Conservation (phyloP, 2,888 invertebrate species). For the Nineta flava region DNA sequence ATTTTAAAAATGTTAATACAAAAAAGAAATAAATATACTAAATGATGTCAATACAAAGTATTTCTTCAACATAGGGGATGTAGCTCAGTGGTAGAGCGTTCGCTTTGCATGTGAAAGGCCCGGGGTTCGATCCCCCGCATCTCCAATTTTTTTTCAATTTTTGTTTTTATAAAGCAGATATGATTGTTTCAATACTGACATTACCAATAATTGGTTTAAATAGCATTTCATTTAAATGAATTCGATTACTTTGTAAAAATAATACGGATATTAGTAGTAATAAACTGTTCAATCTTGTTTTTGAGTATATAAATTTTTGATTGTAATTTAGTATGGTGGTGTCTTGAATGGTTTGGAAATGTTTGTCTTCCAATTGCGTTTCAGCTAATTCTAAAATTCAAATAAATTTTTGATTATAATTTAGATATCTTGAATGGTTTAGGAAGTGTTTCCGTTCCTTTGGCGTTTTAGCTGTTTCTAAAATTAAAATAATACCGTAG, state of each 20-base stretch:
- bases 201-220: conserved; percentile 27
- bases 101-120: too few species aligned
- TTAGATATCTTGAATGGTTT: too few species aligned
- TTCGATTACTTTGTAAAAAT: conserved; percentile 21
- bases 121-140: too few species aligned
- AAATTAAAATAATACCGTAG: too few species aligned
- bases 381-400: conserved; percentile 1
- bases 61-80: too few species aligned
- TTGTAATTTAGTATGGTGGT: conserved; percentile 10
- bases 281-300: conserved; percentile 5
- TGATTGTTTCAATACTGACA: conserved; percentile 27
- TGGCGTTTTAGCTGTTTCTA: too few species aligned
- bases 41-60: too few species aligned
- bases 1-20: too few species aligned
- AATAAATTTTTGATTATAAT: neutral
- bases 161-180: conserved; percentile 23
- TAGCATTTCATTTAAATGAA: conserved; percentile 20
- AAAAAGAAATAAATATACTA: too few species aligned
- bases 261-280: conserved; percentile 13
- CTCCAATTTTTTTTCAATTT: neutral
- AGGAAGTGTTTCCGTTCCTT: too few species aligned
- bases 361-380: neutral
- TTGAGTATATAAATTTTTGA: conserved; percentile 15
- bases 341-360: neutral
- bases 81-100: too few species aligned